Evolutionary conservation across 1,140 invertebrate genomes (phyloP), one percentile per base, ranked within the genome.

Genomic region (Hetaerina americana): DNA sequence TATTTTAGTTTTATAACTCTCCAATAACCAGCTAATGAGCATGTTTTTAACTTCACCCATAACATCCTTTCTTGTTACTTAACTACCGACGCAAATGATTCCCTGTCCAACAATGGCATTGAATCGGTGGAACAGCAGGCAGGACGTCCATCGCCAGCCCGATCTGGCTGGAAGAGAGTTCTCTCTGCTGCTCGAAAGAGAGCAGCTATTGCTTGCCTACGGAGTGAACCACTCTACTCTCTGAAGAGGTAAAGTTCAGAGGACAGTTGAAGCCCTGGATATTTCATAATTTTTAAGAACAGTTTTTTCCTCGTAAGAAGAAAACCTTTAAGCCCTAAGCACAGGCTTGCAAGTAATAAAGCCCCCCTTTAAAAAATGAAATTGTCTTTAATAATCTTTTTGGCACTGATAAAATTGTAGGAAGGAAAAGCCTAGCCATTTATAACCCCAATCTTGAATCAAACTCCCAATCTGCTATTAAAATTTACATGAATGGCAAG

Each of bases 121-220:
- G 40, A 57, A 57, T 5, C 22, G 40, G 40, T 57, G 40, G 82
- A 83, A 83, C 79, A 80, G 79, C 85, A 94, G 91, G 89, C 91
- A 77, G 86, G 87, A 75, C 90, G 90, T 82, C 88, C 89, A 75
- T 85, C 84, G 79, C 85, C 84, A 76, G 85, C 85, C 69, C 82
- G 84, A 72, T 85, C 87, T 79, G 92, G 90, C 76, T 98, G 96
- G 96, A 90, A 88, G 80, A 90, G 91, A 79, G 87, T 98, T 74
- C 85, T 98, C 70, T 96, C 95, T 72, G 92, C 92, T 68, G 95
- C 97, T 75, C 88, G 96, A 77, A 97, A 97, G 83, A 86, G 95
- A 78, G 95, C 95, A 70, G 95, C 96, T 57, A 89, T 98, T 81
- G 95, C 95, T 77, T 99, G 96, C 81, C 89, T 99, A 77, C 87